These are phyloP conservation scores for Notospermus geniculatus DNA, from an alignment of 1,140 invertebrate genomes.

Conservation along the genomic window DNA sequence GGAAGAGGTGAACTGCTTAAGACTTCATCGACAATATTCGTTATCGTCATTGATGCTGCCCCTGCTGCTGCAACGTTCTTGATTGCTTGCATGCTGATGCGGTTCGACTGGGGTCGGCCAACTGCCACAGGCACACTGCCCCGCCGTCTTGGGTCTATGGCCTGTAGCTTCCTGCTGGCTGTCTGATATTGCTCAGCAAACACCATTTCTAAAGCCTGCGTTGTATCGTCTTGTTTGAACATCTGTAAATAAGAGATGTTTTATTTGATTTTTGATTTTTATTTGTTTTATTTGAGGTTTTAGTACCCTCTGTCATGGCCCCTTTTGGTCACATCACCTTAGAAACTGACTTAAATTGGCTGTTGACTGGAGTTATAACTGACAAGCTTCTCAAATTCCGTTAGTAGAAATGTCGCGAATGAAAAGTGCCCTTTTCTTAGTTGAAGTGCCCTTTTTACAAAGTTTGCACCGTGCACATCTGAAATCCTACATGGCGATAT, in stretches of 20 bases:
- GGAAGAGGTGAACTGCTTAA: slow-evolving; percentile 27
- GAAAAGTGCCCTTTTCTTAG: too few species aligned
- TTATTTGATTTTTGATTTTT: background rate
- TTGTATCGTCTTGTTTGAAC: slow-evolving; percentile 36
- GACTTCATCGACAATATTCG: slow-evolving; percentile 42
- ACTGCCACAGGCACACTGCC: slow-evolving; percentile 35
- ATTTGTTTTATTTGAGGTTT: background rate
- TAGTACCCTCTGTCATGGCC: too few species aligned
- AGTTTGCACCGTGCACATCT: too few species aligned
- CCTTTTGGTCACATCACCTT: too few species aligned
- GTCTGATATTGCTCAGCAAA: slow-evolving; percentile 39
- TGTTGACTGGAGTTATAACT: too few species aligned
- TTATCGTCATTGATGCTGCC: slow-evolving; percentile 39
- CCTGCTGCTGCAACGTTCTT: slow-evolving; percentile 43
- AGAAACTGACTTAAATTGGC: too few species aligned
- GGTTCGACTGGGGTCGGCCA: slow-evolving; percentile 27
- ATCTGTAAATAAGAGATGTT: slow-evolving; percentile 28
- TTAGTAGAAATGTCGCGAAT: too few species aligned
- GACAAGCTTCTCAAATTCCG: too few species aligned
- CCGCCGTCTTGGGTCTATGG: slow-evolving; percentile 23
- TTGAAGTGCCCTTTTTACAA: too few species aligned
- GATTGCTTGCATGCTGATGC: slow-evolving; percentile 34
- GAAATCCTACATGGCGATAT: too few species aligned
- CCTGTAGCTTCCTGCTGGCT: slow-evolving; percentile 31
- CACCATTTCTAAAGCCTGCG: slow-evolving; percentile 35